Conservation (phyloP, 2,113 vertebrate genomes). For the Manacus vitellinus region DNA sequence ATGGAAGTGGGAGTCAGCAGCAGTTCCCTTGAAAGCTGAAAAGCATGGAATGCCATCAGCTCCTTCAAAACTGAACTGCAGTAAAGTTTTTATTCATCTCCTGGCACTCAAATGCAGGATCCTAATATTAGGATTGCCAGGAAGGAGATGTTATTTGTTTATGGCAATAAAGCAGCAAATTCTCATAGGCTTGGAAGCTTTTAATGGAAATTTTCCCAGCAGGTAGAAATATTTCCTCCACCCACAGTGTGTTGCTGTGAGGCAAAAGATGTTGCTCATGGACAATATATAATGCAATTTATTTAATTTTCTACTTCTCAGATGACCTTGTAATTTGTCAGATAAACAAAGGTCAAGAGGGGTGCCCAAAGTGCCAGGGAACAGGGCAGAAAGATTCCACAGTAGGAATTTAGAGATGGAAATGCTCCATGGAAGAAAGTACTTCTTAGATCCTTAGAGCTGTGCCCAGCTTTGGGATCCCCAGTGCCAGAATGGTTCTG, state of each 20-base stretch:
- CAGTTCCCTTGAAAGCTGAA: background rate
- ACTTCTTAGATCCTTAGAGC: background rate
- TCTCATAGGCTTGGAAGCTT: background rate
- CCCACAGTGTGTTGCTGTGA: background rate
- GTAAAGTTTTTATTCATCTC: background rate
- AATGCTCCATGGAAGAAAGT: background rate
- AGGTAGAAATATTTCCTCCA: background rate
- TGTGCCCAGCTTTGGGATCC: background rate
- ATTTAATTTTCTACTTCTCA: background rate
- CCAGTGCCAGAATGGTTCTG: background rate
- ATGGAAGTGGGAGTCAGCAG: background rate
- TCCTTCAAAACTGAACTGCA: background rate
- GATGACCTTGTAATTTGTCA: background rate
- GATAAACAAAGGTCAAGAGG: background rate
- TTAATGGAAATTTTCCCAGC: background rate
- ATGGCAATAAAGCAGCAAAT: slow-evolving; percentile 10
- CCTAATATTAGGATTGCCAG: background rate
- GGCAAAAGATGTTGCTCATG: background rate
- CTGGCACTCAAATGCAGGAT: background rate
- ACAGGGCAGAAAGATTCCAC: background rate
- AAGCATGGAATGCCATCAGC: background rate
- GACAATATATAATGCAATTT: background rate
- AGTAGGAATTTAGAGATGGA: background rate
- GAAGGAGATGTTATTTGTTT: background rate
- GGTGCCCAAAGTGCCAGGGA: background rate